A percentile compares a stretch with the other conserved stretches of the same genome.
phyloP scores from a whole-genome alignment of 2,888 invertebrate genomes.

The Xylocampa areola region DNA sequence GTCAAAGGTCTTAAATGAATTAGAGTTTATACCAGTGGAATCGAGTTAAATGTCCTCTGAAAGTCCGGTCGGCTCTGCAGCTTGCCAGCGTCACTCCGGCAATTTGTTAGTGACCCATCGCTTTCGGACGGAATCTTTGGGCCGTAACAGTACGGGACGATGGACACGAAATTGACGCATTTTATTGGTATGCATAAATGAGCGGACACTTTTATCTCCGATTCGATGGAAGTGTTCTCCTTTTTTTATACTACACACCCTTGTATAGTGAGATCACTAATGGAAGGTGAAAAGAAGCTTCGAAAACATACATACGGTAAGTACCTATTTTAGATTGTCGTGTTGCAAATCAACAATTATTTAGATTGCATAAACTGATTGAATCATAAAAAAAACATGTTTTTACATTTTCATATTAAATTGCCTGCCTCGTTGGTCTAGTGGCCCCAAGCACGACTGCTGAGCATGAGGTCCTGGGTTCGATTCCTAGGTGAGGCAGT shows the following conservation, averaged over 20 bases:
- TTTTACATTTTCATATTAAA: too few relatives aligned
- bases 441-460: too few relatives aligned
- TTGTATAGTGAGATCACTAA: neutral
- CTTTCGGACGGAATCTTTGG: constrained; percentile 9
- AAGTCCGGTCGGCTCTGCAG: neutral
- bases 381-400: too few relatives aligned
- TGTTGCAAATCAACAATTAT: too few relatives aligned
- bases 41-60: constrained; percentile 15
- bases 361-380: too few relatives aligned
- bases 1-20: constrained; percentile 40
- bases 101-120: constrained; percentile 27
- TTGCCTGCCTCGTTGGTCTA: too few relatives aligned
- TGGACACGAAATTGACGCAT: constrained; percentile 36
- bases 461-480: too few relatives aligned
- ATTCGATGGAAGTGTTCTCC: constrained; percentile 28
- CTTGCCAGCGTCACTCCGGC: constrained; percentile 15
- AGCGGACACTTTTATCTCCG: constrained; percentile 22
- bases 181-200: constrained; percentile 37
- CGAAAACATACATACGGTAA: too few relatives aligned
- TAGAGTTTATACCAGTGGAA: constrained; percentile 14
- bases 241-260: constrained; percentile 6
- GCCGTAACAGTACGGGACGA: constrained; percentile 22
- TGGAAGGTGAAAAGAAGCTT: neutral
- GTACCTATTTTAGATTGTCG: too few relatives aligned
- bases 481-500: too few relatives aligned